Conservation (phyloP, 2,797 vertebrate species). For the Dryobates pubescens region DNA sequence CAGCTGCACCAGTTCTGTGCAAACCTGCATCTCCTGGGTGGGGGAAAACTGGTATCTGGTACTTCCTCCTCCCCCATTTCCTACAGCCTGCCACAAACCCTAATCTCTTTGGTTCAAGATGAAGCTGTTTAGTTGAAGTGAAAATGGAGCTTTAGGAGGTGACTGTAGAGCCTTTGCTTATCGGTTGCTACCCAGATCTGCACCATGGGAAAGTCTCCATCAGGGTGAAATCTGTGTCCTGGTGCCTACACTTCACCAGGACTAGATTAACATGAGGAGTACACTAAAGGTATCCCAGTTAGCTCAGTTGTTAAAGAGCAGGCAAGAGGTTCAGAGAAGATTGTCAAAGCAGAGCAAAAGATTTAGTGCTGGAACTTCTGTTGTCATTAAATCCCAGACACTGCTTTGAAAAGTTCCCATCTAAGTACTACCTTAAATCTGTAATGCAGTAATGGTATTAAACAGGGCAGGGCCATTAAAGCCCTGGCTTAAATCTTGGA, state of each 20-base stretch:
- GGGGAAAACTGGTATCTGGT: background rate
- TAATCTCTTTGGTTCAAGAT: background rate
- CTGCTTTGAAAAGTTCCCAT: constrained; percentile 25
- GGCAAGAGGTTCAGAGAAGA: background rate
- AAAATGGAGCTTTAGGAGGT: background rate
- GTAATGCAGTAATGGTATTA: constrained; percentile 16
- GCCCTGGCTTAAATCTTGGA: constrained; percentile 30
- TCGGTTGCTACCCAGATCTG: background rate
- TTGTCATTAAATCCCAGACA: background rate
- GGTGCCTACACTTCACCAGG: background rate
- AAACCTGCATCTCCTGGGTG: background rate
- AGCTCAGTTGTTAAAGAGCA: background rate
- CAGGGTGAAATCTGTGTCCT: background rate
- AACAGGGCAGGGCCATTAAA: background rate
- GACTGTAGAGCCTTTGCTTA: background rate
- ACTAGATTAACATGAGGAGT: rapidly evolving
- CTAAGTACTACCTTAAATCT: constrained; percentile 34
- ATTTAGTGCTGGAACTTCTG: background rate
- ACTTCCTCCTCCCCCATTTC: background rate
- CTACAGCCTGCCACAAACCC: background rate
- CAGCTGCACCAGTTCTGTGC: background rate
- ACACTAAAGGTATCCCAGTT: background rate
- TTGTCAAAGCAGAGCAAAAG: background rate
- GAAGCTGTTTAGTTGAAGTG: background rate
- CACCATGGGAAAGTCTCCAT: background rate